phyloP scores from a whole-genome alignment of 2,888 invertebrate species.

The Shargacucullia verbasci region DNA sequence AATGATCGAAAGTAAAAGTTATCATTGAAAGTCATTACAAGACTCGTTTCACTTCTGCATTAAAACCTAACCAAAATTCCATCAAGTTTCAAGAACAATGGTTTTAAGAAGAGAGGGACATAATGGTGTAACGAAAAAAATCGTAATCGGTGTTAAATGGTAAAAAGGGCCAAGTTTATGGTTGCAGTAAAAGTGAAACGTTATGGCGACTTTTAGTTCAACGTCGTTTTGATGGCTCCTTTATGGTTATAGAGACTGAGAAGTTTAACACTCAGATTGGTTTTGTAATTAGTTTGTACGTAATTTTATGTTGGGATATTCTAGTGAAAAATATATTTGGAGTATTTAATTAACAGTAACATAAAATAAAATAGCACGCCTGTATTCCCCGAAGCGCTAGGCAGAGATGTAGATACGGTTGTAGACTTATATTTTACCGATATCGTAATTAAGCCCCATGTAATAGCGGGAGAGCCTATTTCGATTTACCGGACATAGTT shows the following conservation, averaged over 20 bases:
- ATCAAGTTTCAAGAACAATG: not conserved
- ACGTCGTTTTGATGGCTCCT: constrained; percentile 13
- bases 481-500: too few relatives aligned
- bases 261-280: constrained; percentile 3
- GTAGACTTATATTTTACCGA: too few relatives aligned
- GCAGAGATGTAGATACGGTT: too few relatives aligned
- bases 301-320: too few relatives aligned
- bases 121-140: constrained; percentile 1
- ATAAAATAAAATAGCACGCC: too few relatives aligned
- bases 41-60: not conserved
- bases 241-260: constrained; percentile 15
- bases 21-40: not conserved
- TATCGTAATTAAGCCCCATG: too few relatives aligned
- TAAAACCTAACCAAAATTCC: not conserved
- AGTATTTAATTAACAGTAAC: too few relatives aligned
- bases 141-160: constrained; percentile 29
- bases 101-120: constrained; percentile 1
- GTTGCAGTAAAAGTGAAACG: constrained; percentile 32
- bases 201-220: constrained; percentile 15
- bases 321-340: too few relatives aligned
- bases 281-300: not conserved
- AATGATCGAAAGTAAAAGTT: not conserved
- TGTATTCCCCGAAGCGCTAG: too few relatives aligned
- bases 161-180: constrained; percentile 31
- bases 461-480: too few relatives aligned